Evolutionary conservation across 2,797 vertebrate species (phyloP).

Genomic region (Melanogrammus aeglefinus): DNA sequence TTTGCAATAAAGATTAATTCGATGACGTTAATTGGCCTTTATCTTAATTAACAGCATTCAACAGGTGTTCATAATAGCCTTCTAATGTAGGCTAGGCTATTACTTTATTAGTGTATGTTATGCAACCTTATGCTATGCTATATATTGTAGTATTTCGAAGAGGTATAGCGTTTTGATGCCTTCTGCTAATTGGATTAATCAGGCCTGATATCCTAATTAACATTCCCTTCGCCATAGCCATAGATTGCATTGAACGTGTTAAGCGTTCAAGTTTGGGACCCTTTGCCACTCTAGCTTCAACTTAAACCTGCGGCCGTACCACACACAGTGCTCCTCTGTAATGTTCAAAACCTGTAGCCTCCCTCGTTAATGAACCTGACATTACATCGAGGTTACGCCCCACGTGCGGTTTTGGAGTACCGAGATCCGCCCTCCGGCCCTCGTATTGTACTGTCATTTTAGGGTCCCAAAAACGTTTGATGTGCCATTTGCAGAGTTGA

Average conservation of each 20-base stretch:
- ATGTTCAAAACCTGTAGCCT: conserved; percentile 46
- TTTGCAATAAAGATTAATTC: neutral
- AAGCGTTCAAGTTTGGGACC: conserved; percentile 50
- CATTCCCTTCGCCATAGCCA: conserved; percentile 24
- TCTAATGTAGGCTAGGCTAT: neutral
- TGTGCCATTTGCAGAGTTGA: neutral
- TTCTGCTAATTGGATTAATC: neutral
- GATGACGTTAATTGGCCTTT: neutral
- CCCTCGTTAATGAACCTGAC: conserved; percentile 45
- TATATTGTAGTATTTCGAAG: neutral
- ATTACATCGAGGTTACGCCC: conserved; percentile 49
- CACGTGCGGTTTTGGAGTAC: conserved; percentile 47
- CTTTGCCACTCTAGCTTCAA: conserved; percentile 65
- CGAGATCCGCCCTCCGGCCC: conserved; percentile 10
- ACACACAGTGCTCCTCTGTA: conserved; percentile 48
- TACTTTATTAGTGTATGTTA: neutral
- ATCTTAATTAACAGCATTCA: neutral
- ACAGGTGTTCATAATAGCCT: conserved; percentile 1
- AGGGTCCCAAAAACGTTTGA: neutral
- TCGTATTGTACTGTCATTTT: neutral
- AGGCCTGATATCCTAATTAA: neutral
- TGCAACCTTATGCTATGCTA: neutral
- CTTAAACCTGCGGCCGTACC: conserved; percentile 40
- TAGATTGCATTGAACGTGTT: conserved; percentile 54
- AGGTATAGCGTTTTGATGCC: neutral